Evolutionary conservation across 2,888 invertebrate genomes (phyloP).

Genomic region (Xestia rhomboidea): DNA sequence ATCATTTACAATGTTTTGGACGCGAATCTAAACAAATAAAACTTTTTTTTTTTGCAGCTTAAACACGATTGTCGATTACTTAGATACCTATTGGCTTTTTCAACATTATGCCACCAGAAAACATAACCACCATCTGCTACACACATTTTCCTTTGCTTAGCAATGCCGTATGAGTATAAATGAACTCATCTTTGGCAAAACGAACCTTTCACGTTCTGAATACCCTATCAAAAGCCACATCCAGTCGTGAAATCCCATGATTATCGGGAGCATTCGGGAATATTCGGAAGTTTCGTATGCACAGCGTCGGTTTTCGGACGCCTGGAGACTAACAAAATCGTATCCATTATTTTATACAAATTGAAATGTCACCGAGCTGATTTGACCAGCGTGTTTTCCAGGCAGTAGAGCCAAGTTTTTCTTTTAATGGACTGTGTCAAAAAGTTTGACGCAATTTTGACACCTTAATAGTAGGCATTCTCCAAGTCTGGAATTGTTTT

Average conservation of each 20-base stretch:
- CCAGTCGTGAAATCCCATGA: constrained; percentile 47
- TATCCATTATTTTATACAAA: constrained; percentile 82
- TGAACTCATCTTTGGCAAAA: constrained; percentile 19
- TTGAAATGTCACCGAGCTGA: constrained; percentile 80
- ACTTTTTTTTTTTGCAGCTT: neutral
- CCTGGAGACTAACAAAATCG: constrained; percentile 71
- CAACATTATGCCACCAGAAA: neutral
- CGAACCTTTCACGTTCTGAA: constrained; percentile 8
- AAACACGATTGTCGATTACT: neutral
- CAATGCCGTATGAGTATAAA: constrained; percentile 14
- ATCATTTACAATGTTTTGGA: neutral
- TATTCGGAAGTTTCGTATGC: constrained; percentile 71
- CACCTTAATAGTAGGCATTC: neutral
- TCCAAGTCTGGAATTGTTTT: neutral
- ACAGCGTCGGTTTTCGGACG: constrained; percentile 67
- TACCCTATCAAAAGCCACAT: constrained; percentile 40
- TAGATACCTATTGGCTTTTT: neutral
- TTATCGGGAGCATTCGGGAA: constrained; percentile 40
- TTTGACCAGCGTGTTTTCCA: constrained; percentile 70
- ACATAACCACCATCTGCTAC: constrained; percentile 4
- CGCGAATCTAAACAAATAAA: neutral
- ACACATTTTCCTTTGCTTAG: constrained; percentile 5
- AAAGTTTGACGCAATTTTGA: neutral
- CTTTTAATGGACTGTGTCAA: neutral
- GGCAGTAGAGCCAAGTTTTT: constrained; percentile 39